A percentile compares a stretch with the other conserved stretches of the same genome.
Conservation (phyloP, 2,797 vertebrate species). For the Cynopterus sphinx region DNA sequence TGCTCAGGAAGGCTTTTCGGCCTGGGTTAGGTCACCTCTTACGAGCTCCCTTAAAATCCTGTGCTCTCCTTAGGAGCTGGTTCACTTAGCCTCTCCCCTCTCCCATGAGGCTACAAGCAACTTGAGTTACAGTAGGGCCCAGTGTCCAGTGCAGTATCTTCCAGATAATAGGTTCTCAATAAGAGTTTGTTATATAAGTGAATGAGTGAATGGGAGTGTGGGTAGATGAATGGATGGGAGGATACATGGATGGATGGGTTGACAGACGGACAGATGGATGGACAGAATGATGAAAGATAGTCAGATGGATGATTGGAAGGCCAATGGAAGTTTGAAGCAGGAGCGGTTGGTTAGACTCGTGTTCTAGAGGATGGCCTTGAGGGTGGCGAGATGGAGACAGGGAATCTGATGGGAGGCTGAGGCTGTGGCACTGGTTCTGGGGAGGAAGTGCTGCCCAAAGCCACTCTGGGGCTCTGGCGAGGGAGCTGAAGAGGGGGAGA, state of each 20-base stretch:
- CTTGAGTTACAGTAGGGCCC: neutral
- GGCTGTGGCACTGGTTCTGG: neutral
- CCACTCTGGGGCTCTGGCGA: neutral
- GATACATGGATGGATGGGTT: accelerated
- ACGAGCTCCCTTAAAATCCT: neutral
- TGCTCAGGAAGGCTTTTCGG: neutral
- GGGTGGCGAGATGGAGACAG: neutral
- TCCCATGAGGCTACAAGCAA: neutral
- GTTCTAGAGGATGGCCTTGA: neutral
- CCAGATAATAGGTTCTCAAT: neutral
- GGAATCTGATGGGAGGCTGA: neutral
- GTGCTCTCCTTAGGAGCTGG: neutral
- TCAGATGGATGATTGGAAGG: neutral
- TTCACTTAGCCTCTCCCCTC: neutral
- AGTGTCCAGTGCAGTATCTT: neutral
- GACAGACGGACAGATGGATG: too few relatives aligned
- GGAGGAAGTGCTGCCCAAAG: neutral
- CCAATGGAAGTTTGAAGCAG: neutral
- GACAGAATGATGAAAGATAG: accelerated
- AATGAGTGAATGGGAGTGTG: too few relatives aligned
- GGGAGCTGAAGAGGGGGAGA: neutral
- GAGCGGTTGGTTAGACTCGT: neutral
- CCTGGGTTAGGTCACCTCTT: neutral
- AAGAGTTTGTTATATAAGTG: neutral
- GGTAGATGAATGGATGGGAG: accelerated